A percentile compares a stretch with the other conserved stretches of the same genome.
Evolutionary conservation across 2,797 vertebrate species (phyloP).

Genomic region (Artibeus jamaicensis): DNA sequence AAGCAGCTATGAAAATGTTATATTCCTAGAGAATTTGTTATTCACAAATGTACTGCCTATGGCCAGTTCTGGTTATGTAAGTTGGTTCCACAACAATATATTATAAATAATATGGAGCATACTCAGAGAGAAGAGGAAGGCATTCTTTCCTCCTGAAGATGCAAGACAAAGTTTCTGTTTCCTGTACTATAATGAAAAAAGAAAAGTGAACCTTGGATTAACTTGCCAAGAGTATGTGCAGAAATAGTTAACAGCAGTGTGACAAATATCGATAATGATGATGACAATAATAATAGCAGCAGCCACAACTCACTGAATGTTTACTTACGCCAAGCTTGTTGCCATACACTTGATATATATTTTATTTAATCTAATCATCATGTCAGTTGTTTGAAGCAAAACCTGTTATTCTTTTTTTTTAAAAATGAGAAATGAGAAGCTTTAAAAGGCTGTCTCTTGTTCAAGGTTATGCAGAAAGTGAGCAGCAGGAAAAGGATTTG

Average conservation of each 20-base stretch:
- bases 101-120: background rate
- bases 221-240: background rate
- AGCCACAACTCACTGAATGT: background rate
- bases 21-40: constrained; percentile 8
- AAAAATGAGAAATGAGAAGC: background rate
- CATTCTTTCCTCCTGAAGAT: background rate
- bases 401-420: background rate
- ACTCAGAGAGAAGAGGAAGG: background rate
- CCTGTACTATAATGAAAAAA: background rate
- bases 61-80: background rate
- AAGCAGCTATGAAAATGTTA: constrained; percentile 9
- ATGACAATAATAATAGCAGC: background rate
- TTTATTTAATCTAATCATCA: background rate
- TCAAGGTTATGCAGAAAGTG: background rate
- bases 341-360: background rate
- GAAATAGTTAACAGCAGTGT: background rate
- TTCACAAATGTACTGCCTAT: background rate
- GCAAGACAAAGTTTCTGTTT: background rate
- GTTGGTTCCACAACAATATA: background rate
- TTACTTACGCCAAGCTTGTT: background rate
- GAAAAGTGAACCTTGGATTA: background rate
- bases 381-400: background rate
- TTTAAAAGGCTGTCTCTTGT: background rate
- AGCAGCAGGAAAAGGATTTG: background rate
- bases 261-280: background rate